These are phyloP conservation scores for Cryptoblepharus egeriae DNA, from an alignment of 2,797 vertebrate genomes.

Conservation along the genomic window DNA sequence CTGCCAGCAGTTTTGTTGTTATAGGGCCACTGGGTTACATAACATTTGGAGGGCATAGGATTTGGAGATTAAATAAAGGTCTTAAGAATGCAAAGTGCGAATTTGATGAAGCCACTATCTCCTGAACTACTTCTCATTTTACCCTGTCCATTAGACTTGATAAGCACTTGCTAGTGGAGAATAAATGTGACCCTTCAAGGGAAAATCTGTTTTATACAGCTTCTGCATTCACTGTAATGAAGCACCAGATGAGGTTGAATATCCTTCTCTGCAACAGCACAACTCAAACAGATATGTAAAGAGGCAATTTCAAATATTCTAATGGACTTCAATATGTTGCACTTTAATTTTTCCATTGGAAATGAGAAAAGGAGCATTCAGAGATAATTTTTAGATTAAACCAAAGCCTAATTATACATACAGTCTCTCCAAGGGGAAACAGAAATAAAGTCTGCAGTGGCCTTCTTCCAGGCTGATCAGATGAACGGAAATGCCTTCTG, in stretches of 20 bases:
- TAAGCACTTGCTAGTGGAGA: not conserved
- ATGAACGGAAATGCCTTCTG: too few species aligned
- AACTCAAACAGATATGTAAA: not conserved
- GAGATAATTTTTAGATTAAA: conserved; percentile 11
- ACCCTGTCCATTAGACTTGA: not conserved
- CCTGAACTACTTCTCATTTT: not conserved
- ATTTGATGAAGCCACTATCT: not conserved
- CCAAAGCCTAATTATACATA: not conserved
- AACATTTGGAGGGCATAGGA: too few species aligned
- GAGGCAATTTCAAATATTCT: not conserved
- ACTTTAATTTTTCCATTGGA: not conserved
- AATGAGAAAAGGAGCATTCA: not conserved
- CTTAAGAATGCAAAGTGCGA: too few species aligned
- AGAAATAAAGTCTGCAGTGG: not conserved
- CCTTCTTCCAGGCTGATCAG: too few species aligned
- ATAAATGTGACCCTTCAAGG: not conserved
- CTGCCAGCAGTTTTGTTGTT: too few species aligned
- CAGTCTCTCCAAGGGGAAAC: not conserved
- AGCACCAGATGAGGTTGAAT: conserved; percentile 13
- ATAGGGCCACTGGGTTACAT: too few species aligned
- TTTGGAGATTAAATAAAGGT: too few species aligned
- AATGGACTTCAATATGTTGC: rapidly evolving
- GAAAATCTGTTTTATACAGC: not conserved
- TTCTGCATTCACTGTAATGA: conserved; percentile 19
- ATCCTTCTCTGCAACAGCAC: not conserved